Evolutionary conservation across 2,113 vertebrate genomes (phyloP).

Genomic region (Apeltes quadracus): DNA sequence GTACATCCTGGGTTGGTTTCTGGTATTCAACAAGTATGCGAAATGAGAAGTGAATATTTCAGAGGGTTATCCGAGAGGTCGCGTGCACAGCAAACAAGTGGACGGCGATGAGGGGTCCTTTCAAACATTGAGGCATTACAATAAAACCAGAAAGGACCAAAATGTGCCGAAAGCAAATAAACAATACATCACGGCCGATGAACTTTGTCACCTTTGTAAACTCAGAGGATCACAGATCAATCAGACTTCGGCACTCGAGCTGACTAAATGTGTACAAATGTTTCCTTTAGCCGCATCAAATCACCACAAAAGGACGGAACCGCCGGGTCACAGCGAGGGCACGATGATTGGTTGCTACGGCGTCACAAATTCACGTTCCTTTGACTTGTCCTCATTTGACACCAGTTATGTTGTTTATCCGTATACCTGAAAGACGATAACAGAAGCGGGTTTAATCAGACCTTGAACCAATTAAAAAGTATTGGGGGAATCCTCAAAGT

Average conservation of each 20-base stretch:
- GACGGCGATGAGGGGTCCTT: background rate
- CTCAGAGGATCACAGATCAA: constrained; percentile 8
- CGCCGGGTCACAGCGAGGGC: constrained; percentile 39
- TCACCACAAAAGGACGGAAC: constrained; percentile 21
- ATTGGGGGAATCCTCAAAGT: background rate
- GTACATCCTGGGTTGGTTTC: constrained; percentile 30
- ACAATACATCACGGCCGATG: constrained; percentile 35
- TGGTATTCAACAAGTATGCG: constrained; percentile 18
- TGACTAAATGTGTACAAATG: constrained; percentile 23
- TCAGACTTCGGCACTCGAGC: constrained; percentile 16
- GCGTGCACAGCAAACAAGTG: constrained; percentile 4
- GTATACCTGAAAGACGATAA: background rate
- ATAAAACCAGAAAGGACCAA: background rate
- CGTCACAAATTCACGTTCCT: constrained; percentile 10
- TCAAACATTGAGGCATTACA: constrained; percentile 3
- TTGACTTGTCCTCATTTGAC: constrained; percentile 7
- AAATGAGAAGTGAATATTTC: constrained; percentile 14
- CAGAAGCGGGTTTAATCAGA: background rate
- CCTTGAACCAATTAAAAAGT: background rate
- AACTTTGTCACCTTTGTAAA: constrained; percentile 49
- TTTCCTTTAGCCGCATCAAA: constrained; percentile 32
- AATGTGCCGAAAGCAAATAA: constrained; percentile 24
- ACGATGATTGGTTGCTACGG: constrained; percentile 4
- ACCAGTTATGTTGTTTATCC: background rate
- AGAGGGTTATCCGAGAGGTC: background rate